Evolutionary conservation across 2,888 invertebrate species (phyloP).

Genomic region (Cheilosia urbana): DNA sequence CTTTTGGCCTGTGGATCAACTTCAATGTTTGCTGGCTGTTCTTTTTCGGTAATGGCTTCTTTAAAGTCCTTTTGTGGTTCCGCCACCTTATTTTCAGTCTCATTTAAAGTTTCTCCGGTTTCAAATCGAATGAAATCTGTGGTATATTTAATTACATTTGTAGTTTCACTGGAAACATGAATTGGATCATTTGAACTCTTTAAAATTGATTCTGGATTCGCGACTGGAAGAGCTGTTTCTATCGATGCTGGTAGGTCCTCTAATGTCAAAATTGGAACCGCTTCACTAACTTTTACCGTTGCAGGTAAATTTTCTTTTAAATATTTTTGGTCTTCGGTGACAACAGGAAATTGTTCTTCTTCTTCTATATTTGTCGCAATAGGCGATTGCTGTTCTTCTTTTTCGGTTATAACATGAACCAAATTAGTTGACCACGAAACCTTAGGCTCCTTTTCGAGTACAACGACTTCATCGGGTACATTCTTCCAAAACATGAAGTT

Average conservation of each 20-base stretch:
- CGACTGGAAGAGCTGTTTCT: neutral
- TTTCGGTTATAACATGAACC: conserved; percentile 47
- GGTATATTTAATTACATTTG: neutral
- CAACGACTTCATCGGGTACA: conserved; percentile 49
- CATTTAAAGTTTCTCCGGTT: neutral
- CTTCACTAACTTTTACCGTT: neutral
- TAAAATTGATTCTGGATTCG: neutral
- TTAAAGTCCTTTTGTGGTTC: neutral
- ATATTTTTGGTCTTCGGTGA: neutral
- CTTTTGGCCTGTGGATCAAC: no score
- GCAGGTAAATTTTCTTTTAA: neutral
- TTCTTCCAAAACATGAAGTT: conserved; percentile 64
- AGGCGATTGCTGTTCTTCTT: neutral
- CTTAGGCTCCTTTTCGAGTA: conserved; percentile 49
- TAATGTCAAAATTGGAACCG: no score
- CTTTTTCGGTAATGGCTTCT: neutral
- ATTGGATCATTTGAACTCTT: neutral
- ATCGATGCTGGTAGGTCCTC: no score
- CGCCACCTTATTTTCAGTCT: neutral
- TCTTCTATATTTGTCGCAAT: neutral
- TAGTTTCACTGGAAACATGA: neutral
- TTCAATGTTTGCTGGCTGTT: no score
- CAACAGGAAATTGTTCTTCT: neutral
- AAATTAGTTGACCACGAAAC: conserved; percentile 60
- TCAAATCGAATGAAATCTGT: conserved; percentile 1